Evolutionary conservation across 2,888 invertebrate genomes (phyloP).

Genomic region (Ernsta delagoae): DNA sequence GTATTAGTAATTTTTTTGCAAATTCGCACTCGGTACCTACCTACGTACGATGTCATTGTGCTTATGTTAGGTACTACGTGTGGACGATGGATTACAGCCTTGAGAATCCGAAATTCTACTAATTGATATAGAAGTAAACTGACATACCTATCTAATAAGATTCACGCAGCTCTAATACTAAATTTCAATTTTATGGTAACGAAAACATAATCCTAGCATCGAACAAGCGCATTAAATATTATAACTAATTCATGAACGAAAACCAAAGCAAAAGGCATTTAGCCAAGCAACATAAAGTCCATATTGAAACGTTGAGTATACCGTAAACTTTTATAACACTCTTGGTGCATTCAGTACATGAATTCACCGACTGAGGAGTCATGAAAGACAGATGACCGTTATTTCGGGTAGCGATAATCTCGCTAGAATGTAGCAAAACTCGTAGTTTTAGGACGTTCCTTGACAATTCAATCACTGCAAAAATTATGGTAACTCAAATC

Average conservation of each 20-base stretch:
- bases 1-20: too few relatives aligned
- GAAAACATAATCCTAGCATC: too few relatives aligned
- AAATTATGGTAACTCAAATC: background rate
- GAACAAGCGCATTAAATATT: too few relatives aligned
- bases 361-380: slow-evolving; percentile 15
- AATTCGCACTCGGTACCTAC: too few relatives aligned
- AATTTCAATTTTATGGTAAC: too few relatives aligned
- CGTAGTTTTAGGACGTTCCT: slow-evolving; percentile 2
- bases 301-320: background rate
- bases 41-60: too few relatives aligned
- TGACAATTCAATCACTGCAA: background rate
- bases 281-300: background rate
- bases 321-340: background rate
- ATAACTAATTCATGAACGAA: background rate
- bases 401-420: slow-evolving; percentile 18
- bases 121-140: too few relatives aligned
- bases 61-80: too few relatives aligned
- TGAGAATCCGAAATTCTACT: too few relatives aligned
- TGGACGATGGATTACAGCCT: too few relatives aligned
- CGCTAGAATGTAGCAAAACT: background rate
- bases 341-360: slow-evolving; percentile 24
- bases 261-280: background rate
- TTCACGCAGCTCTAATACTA: too few relatives aligned
- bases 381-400: slow-evolving; percentile 14
- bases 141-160: too few relatives aligned